phyloP scores from a whole-genome alignment of 2,888 invertebrate genomes.

The Gymnosoma rotundatum region DNA sequence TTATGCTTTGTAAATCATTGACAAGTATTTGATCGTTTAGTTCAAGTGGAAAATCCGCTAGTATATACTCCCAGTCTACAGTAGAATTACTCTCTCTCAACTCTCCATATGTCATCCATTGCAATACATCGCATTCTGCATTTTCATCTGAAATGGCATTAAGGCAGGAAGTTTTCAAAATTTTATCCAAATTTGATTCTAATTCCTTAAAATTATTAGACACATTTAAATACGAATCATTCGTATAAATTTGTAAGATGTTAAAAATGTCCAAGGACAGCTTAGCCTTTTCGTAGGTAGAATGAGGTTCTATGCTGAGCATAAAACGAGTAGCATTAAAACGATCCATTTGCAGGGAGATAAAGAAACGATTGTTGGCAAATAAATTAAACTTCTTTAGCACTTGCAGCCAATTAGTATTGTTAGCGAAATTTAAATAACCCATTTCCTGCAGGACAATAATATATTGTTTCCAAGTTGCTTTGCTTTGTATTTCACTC shows the following conservation, averaged over 20 bases:
- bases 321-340: conserved; percentile 73
- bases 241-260: conserved; percentile 67
- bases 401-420: conserved; percentile 73
- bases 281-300: conserved; percentile 64
- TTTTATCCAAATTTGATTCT: conserved; percentile 70
- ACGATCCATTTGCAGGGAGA: conserved; percentile 73
- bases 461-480: conserved; percentile 51
- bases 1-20: conserved; percentile 72
- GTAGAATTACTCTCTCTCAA: conserved; percentile 57
- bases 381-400: conserved; percentile 74
- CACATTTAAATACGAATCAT: conserved; percentile 51
- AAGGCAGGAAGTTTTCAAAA: conserved; percentile 58
- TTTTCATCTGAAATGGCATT: conserved; percentile 46
- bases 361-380: conserved; percentile 75
- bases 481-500: conserved; percentile 50
- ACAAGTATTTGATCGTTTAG: conserved; percentile 72
- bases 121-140: conserved; percentile 72
- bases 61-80: conserved; percentile 73
- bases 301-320: conserved; percentile 74
- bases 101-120: conserved; percentile 67
- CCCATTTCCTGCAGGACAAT: conserved; percentile 28
- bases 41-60: conserved; percentile 67
- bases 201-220: conserved; percentile 69
- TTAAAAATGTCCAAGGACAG: conserved; percentile 72
- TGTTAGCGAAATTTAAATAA: conserved; percentile 32